Base-by-base conservation (phyloP, 2,888 invertebrate species). In the Hydropsyche betteni region DNA sequence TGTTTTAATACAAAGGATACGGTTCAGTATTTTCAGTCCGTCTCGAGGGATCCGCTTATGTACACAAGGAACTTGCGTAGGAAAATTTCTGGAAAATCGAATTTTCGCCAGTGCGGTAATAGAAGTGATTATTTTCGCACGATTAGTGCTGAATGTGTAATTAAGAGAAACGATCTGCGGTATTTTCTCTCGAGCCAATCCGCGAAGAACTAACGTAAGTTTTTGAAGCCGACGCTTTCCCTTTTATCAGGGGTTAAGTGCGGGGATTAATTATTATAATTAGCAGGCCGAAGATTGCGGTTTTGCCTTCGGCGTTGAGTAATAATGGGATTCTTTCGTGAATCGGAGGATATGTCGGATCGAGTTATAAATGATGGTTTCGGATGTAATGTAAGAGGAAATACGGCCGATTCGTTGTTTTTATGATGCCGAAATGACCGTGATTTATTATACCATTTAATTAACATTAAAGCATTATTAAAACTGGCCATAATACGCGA, bases 71-170 rank as follows among this genome's bases (percentile, higher is more conserved):
- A 55, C 55, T 55, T 16, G n/a, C 16, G 6, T 55, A 16, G 33
- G 34, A 61, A 61, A 61, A 33, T 33, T 61, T 61, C 36, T 24
- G 36, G 64, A 34, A 64, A 64, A 64, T 64, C 64, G 64, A 64
- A 64, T 64, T 64, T 34, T 12, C 34, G 12, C 36, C 55, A n/a
- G 5, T 2, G 55, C 58, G 4, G 58, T 58, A 58, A 58, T 58
- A 34, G 64, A 7, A 34, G 36, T 34, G 64, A 64, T 64, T 64
- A 64, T 34, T 64, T 36, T 64, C 64, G 36, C n/a, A 36, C 64
- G 34, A 64, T 36, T 64, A 36, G 34, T n/a, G 64, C 36, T 36
- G 64, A 64, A 64, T 64, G 34, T 36, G 64, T 36, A 36, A 64
- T 36, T 64, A 64, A 36, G 36, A 64, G 36, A n/a, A 34, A 34